phyloP scores from a whole-genome alignment of 2,888 invertebrate genomes.

The Dynastes tityus region DNA sequence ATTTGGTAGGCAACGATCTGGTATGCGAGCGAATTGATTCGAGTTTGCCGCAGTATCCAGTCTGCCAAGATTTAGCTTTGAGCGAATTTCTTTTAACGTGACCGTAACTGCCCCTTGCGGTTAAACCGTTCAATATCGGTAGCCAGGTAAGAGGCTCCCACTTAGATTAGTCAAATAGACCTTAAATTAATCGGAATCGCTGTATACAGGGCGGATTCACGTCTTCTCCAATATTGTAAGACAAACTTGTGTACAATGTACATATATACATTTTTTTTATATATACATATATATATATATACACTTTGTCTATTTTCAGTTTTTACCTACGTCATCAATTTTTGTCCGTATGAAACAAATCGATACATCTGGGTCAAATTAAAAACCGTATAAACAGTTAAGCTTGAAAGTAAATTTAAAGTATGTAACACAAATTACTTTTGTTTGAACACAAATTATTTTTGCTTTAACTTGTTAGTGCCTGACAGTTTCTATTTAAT shows the following conservation, averaged over 20 bases:
- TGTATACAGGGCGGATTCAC: background rate
- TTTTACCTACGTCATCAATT: too few relatives aligned
- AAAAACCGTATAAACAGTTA: too few relatives aligned
- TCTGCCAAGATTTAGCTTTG: constrained; percentile 66
- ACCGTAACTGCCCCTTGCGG: constrained; percentile 56
- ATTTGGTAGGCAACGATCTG: constrained; percentile 36
- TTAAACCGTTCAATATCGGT: constrained; percentile 10
- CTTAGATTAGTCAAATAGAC: constrained; percentile 48
- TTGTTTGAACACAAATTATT: too few relatives aligned
- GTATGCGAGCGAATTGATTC: constrained; percentile 61
- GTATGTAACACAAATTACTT: too few relatives aligned
- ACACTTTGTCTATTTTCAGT: too few relatives aligned
- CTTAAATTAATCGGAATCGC: constrained; percentile 6
- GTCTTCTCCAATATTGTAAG: background rate
- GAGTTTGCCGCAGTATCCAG: constrained; percentile 65
- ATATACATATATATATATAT: too few relatives aligned
- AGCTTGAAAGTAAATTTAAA: too few relatives aligned
- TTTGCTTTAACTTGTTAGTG: too few relatives aligned
- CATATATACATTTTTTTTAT: background rate
- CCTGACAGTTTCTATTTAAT: too few relatives aligned
- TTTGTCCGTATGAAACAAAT: too few relatives aligned
- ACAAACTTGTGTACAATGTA: background rate
- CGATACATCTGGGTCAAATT: too few relatives aligned
- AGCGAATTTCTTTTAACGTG: constrained; percentile 65
- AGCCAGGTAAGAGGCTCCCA: background rate